Evolutionary conservation across 2,888 invertebrate genomes (phyloP), one percentile per base, ranked within the genome.

Genomic region (Tachystola acroxantha): DNA sequence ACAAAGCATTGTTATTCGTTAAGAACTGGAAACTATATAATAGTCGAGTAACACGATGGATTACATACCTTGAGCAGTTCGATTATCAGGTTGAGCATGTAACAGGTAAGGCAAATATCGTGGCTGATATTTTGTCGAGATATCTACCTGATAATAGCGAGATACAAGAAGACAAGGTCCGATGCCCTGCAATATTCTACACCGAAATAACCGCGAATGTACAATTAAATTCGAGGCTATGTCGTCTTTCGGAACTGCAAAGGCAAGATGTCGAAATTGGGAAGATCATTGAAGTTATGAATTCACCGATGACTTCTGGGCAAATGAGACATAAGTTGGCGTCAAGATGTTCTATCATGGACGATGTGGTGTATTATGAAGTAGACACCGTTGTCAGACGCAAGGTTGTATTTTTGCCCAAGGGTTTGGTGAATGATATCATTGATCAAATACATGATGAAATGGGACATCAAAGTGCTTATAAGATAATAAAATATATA

Each of bases 381-480:
- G n/a, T 7, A 3, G 14, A 25, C 7, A 5, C 7, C 13, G 9
- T 19, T 11, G 12, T n/a, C 20, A 9, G 10, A 20, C n/a, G 11
- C 3, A 10, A n/a, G 1, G 39, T 44, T 1, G 9, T 40, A 3
- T 44, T 39, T 32, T 32, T 40, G 20, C 48, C 48, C 0, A 12
- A 26, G 7, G n/a, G 0, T 1, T 31, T 45, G 22, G 26, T 30
- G 10, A 19, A 7, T 11, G 36, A 36, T 1, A 10, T 48, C 12
- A 33, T 40, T 4, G 11, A 5, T 10, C 47, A 49, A 16, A 20
- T 44, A 5, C 50, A 54, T 25, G 0, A 19, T 20, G 53, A 54
- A 28, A 51, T 51, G 50, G 53, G 50, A 0, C 51, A 54, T 32
- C 47, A 48, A 31, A 51, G 54, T 1, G 33, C 39, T 3, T 45